Evolutionary conservation across 2,888 invertebrate genomes (phyloP).

Genomic region (Lomographa bimaculata): DNA sequence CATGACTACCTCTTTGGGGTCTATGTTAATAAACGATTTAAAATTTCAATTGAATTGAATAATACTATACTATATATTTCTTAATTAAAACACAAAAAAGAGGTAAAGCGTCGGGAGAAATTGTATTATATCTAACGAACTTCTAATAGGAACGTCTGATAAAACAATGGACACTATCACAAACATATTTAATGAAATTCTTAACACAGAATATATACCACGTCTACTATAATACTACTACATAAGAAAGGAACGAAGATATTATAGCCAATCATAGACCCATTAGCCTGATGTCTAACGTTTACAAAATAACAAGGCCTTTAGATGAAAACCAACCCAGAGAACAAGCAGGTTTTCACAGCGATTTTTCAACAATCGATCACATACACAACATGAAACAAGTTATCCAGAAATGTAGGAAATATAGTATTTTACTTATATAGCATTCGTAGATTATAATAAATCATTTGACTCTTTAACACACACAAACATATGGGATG

Average conservation of each 20-base stretch:
- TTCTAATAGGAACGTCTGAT: conserved; percentile 2
- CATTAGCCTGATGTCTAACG: conserved; percentile 31
- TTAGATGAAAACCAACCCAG: no score
- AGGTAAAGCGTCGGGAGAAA: conserved; percentile 7
- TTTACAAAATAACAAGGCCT: conserved; percentile 24
- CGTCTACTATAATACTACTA: conserved; percentile 24
- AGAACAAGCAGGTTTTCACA: no score
- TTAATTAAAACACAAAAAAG: conserved; percentile 3
- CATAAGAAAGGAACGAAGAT: conserved; percentile 31
- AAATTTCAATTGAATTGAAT: no score
- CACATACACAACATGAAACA: no score
- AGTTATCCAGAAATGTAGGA: conserved; percentile 12
- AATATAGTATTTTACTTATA: conserved; percentile 11
- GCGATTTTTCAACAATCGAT: no score
- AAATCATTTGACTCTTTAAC: conserved; percentile 19
- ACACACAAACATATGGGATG: conserved; percentile 17
- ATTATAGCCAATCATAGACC: conserved; percentile 30
- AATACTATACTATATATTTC: no score
- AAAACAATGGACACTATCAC: conserved; percentile 1
- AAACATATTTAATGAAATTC: background rate
- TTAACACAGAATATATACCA: background rate
- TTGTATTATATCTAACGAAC: conserved; percentile 8
- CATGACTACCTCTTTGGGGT: no score
- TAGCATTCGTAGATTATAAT: conserved; percentile 19
- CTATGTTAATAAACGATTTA: no score